phyloP scores from a whole-genome alignment of 2,797 vertebrate genomes.

The Sebastes matsubarae region DNA sequence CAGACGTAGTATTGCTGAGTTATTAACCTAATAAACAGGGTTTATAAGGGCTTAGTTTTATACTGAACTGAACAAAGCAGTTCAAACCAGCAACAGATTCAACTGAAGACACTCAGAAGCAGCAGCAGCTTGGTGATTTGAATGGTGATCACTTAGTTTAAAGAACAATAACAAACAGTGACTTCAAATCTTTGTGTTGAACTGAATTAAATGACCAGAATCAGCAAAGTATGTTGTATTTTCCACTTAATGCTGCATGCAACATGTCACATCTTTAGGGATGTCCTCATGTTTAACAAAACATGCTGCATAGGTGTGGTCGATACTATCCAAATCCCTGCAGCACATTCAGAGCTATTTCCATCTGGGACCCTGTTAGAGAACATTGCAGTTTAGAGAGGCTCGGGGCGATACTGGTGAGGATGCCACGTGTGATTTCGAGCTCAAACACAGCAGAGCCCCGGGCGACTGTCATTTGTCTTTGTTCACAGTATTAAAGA shows the following conservation, averaged over 20 bases:
- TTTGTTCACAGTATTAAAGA: background rate
- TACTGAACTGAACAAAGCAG: background rate
- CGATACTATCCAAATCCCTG: background rate
- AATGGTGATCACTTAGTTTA: background rate
- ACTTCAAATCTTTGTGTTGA: background rate
- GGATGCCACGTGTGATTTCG: background rate
- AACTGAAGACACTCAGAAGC: background rate
- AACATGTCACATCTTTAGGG: background rate
- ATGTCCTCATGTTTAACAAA: background rate
- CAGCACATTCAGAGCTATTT: background rate
- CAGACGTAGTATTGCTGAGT: background rate
- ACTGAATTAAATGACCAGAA: background rate
- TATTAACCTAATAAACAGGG: background rate
- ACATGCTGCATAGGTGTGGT: background rate
- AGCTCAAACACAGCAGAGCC: background rate
- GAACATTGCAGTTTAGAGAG: background rate
- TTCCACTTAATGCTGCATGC: background rate
- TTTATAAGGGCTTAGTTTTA: background rate
- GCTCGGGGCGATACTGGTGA: background rate
- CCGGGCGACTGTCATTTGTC: background rate
- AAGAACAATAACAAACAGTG: background rate
- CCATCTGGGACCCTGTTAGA: background rate
- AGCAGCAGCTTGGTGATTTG: background rate
- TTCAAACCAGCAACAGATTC: background rate
- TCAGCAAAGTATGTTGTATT: background rate